Evolutionary conservation across 2,888 invertebrate genomes (phyloP), one percentile per base, ranked within the genome.

Genomic region (Bibio marci): DNA sequence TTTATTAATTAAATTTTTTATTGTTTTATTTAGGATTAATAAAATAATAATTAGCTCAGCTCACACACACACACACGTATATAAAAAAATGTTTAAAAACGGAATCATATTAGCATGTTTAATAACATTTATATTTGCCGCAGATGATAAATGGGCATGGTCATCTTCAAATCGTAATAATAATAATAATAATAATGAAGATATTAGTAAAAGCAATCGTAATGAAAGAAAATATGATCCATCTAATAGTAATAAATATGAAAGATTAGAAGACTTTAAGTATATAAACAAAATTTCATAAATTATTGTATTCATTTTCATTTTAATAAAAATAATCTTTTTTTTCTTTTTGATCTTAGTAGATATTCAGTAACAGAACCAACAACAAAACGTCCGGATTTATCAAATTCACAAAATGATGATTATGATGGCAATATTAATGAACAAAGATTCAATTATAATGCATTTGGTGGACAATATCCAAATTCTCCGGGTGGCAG

Each of bases 131-230:
- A 46, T 48, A 39, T 38, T 28, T 4, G 53, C 47, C 5, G 48
- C 51, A n/a, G 55, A 51, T 26, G 13, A 28, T 39, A 53, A 50
- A 37, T 61, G 59, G 59, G 50, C 51, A 12, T 60, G 59, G 59
- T 48, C 51, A 15, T 49, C 46, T 5, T 10, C 18, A 8, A 32
- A 35, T 35, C 27, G 36, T 18, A 13, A 30, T 26, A 13, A 32
- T 15, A 36, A 18, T 17, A 26, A 32, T 32, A 26, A 8, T 8
- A 13, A 7, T n/a, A n/a, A 13, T n/a, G n/a, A n/a, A n/a, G n/a
- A n/a, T n/a, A n/a, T 17, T 10, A 30, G n/a, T 15, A 10, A 32
- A 32, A 32, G 15, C 11, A 33, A 17, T 14, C 28, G 35, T 13
- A 36, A 14, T 25, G 38, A 43, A 13, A 18, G 37, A n/a, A 28